Conservation (phyloP, 2,888 invertebrate genomes). For the Helobdella robusta region DNA sequence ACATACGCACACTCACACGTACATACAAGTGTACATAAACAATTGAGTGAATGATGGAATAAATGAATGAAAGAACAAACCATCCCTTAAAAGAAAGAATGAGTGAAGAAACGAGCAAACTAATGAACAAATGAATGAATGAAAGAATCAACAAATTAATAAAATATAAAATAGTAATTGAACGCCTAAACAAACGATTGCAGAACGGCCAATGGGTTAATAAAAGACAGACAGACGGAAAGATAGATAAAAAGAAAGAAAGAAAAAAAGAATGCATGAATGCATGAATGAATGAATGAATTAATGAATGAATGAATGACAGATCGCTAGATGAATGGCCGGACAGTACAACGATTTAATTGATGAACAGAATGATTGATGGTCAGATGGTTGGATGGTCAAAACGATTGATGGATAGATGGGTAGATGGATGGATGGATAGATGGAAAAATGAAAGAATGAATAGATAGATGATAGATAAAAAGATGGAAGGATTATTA, state of each 20-base stretch:
- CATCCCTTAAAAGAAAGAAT: not conserved
- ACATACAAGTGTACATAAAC: not conserved
- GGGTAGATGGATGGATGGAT: not conserved
- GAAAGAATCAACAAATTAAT: not conserved
- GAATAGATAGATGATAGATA: not conserved
- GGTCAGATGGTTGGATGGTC: not conserved
- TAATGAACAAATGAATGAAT: not conserved
- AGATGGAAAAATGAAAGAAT: not conserved
- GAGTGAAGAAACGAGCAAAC: not conserved
- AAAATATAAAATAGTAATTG: not conserved
- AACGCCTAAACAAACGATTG: not conserved
- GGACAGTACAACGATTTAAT: too few relatives aligned
- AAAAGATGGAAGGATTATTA: not conserved
- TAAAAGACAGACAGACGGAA: not conserved
- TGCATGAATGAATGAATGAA: too few relatives aligned
- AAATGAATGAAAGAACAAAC: not conserved
- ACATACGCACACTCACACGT: not conserved
- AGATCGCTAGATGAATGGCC: too few relatives aligned
- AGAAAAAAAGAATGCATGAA: too few relatives aligned
- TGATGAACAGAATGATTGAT: too few relatives aligned
- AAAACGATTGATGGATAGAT: not conserved
- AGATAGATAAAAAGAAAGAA: too few relatives aligned
- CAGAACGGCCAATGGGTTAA: too few relatives aligned
- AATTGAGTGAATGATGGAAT: not conserved
- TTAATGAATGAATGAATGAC: too few relatives aligned